Evolutionary conservation across 2,797 vertebrate genomes (phyloP).

Genomic region (Sebastes baramenuke): DNA sequence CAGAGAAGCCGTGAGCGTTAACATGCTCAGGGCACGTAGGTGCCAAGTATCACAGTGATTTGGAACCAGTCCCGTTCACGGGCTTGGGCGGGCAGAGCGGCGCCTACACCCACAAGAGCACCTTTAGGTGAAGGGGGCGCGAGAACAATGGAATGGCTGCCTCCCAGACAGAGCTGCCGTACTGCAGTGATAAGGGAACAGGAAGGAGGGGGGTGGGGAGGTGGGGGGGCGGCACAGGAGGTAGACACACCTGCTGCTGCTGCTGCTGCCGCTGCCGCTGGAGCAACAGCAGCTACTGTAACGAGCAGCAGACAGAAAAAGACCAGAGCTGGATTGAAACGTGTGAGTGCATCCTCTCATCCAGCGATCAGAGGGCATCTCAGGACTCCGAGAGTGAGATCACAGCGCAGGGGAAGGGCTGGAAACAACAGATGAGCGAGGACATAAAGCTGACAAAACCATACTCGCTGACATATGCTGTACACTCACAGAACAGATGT

Average conservation of each 20-base stretch:
- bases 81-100: slow-evolving; percentile 54
- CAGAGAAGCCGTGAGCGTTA: slow-evolving; percentile 35
- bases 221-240: slow-evolving; percentile 41
- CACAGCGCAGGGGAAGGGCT: slow-evolving; percentile 24
- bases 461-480: slow-evolving; percentile 29
- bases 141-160: slow-evolving; percentile 80
- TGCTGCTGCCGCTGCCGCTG: slow-evolving; percentile 59
- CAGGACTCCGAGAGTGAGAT: slow-evolving; percentile 55
- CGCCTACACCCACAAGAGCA: slow-evolving; percentile 57
- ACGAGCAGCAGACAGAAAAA: slow-evolving; percentile 17
- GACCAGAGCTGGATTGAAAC: slow-evolving; percentile 19
- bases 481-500: slow-evolving; percentile 18
- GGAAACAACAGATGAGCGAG: slow-evolving; percentile 25
- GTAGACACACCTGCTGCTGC: slow-evolving; percentile 76
- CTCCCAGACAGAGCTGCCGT: slow-evolving; percentile 73
- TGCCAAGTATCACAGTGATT: slow-evolving; percentile 71
- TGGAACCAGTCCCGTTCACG: slow-evolving; percentile 49
- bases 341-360: slow-evolving; percentile 14
- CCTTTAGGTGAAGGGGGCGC: slow-evolving; percentile 59
- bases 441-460: slow-evolving; percentile 32
- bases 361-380: slow-evolving; percentile 58
- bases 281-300: slow-evolving; percentile 62
- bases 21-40: slow-evolving; percentile 60
- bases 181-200: slow-evolving; percentile 79
- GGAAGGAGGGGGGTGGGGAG: slow-evolving; percentile 38